A percentile compares a stretch with the other conserved stretches of the same genome.
phyloP scores from a whole-genome alignment of 2,113 vertebrate species.

The Myotis yumanensis region DNA sequence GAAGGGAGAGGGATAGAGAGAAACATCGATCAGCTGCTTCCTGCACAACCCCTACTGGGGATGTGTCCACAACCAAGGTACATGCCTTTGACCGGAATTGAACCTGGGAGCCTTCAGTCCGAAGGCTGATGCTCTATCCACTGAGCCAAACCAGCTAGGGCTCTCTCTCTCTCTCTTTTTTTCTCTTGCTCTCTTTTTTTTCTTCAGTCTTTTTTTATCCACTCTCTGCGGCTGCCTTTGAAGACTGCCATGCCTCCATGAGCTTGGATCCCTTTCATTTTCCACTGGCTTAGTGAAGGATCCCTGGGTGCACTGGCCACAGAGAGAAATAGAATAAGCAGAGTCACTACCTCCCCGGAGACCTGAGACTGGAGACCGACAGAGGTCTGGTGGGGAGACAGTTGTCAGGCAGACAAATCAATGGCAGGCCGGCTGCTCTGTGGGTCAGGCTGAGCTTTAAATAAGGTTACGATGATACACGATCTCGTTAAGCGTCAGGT shows the following conservation, averaged over 20 bases:
- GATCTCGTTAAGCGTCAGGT: neutral
- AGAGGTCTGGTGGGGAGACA: neutral
- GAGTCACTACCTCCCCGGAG: neutral
- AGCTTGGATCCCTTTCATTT: neutral
- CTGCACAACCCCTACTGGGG: no score
- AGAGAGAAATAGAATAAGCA: neutral
- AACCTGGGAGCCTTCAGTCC: no score
- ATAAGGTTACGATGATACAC: neutral
- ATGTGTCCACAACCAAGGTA: no score
- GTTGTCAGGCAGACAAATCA: neutral
- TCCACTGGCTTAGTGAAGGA: no score
- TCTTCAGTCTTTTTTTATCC: neutral
- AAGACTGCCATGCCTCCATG: neutral
- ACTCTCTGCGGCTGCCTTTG: neutral
- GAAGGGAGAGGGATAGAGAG: no score
- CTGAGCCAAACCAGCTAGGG: no score
- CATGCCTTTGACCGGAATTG: no score
- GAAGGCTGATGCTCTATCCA: no score
- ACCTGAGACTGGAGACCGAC: neutral
- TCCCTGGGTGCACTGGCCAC: accelerated
- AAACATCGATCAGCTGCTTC: no score
- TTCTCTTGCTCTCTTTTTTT: no score
- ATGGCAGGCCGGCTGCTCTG: neutral
- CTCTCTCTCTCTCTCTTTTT: no score
- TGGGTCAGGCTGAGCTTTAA: neutral